Evolutionary conservation across 2,888 invertebrate species (phyloP), one percentile per base, ranked within the genome.

Genomic region (Aphidoletes aphidimyza): DNA sequence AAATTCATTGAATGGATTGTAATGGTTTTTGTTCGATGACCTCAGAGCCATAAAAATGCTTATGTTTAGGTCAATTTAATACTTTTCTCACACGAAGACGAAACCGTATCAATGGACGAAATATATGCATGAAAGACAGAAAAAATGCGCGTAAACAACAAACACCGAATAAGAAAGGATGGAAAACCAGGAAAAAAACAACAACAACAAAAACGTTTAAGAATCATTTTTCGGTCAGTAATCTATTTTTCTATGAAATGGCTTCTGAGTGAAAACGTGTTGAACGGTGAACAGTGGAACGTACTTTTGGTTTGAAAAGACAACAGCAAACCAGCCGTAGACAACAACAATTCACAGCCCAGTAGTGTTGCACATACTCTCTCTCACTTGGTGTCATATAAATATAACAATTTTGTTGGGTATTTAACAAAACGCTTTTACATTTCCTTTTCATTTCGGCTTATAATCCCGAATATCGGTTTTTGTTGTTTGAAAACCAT

Each of bases 401-500:
- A 39, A 39, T 11, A 47, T 14, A 11, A 47, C 6, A 11, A 47
- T 14, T 42, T 42, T 42, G 42, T 42, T 9, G 8, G 14, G 14
- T 42, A 14, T 42, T 42, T 11, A 69, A 69, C 30, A 69, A 69
- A 69, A 69, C 30, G 69, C 30, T 69, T 54, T 69, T 69, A 26
- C 34, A n/a, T n/a, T n/a, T n/a, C n/a, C n/a, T n/a, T n/a, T n/a
- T 69, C 30, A 69, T 69, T 69, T 69, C 69, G 34, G 69, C 34
- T 69, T 69, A 69, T 69, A 30, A 69, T 69, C 69, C 69, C n/a
- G 22, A 69, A 69, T 69, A n/a, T n/a, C n/a, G 69, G 30, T 30
- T 42, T 42, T 69, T 69, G 26, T 69, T 69, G 30, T 69, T 14
- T n/a, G 3, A 1, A 54, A 19, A 8, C 54, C 54, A 54, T 54